These are phyloP conservation scores for Homarus gammarus DNA, from an alignment of 2,888 invertebrate genomes.

Conservation along the genomic window DNA sequence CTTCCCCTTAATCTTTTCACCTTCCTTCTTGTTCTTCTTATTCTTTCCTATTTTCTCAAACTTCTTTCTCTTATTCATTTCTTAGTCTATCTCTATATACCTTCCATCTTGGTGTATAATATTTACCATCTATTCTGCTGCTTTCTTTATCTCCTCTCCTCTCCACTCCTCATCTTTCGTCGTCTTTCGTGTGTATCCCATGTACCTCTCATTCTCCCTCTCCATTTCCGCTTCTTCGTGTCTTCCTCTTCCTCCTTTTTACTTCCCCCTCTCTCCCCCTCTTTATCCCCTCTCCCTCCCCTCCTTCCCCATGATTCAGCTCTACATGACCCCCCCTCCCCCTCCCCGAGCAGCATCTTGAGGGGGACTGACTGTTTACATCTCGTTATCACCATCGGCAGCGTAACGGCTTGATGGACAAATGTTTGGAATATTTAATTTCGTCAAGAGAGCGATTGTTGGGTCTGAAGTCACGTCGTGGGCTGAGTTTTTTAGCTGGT, in stretches of 20 bases:
- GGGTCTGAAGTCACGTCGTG: conserved; percentile 8
- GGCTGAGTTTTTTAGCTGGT: not conserved
- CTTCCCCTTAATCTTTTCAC: conserved; percentile 6
- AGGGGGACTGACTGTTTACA: not conserved
- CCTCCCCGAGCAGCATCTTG: not conserved
- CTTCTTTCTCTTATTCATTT: not conserved
- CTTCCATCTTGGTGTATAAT: no score
- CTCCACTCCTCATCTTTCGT: not conserved
- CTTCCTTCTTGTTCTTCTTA: conserved; percentile 6
- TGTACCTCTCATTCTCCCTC: not conserved
- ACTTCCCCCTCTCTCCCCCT: not conserved
- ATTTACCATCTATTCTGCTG: not conserved
- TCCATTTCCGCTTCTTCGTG: not conserved
- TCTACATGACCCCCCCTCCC: not conserved
- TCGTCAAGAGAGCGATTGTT: conserved; percentile 21
- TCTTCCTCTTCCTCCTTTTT: not conserved
- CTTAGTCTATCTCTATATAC: not conserved
- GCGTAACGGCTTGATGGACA: conserved; percentile 20
- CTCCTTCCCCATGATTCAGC: not conserved
- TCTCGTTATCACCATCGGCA: conserved; percentile 13
- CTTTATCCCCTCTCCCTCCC: not conserved
- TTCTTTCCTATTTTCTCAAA: conserved; percentile 17
- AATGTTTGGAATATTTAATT: conserved; percentile 30
- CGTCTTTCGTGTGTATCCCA: not conserved
- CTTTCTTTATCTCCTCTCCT: not conserved